Conservation (phyloP, 2,113 vertebrate genomes). For the Notothenia rossii region DNA sequence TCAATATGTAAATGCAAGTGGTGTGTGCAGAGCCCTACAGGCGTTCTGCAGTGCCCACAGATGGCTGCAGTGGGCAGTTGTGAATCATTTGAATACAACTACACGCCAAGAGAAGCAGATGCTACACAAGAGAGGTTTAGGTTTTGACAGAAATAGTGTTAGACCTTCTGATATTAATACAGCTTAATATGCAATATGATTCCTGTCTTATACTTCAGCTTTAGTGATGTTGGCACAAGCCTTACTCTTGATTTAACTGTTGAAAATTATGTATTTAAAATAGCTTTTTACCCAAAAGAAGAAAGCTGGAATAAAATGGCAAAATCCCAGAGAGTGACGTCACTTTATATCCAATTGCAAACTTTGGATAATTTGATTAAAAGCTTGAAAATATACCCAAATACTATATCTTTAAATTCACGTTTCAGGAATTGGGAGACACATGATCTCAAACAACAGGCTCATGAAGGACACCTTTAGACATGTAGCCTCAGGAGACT, state of each 20-base stretch:
- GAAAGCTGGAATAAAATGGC: background rate
- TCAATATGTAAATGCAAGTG: constrained; percentile 41
- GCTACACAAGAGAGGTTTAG: constrained; percentile 21
- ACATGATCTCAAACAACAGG: background rate
- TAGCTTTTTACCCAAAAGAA: too few species aligned
- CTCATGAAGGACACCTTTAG: constrained; percentile 27
- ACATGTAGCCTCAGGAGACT: constrained; percentile 20
- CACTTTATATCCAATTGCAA: background rate
- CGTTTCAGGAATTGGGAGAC: background rate
- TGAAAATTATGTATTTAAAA: background rate
- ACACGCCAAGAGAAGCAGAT: constrained; percentile 59
- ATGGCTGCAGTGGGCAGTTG: constrained; percentile 69
- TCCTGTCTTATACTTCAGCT: too few species aligned
- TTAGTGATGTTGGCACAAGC: background rate
- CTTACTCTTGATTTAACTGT: background rate
- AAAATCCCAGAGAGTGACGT: background rate
- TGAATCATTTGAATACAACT: constrained; percentile 53
- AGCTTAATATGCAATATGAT: background rate
- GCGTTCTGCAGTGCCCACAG: constrained; percentile 63
- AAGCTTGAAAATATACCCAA: background rate
- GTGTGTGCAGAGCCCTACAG: constrained; percentile 58
- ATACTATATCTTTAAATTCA: background rate
- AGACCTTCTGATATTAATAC: background rate
- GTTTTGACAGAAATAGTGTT: constrained; percentile 8
- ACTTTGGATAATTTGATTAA: background rate